Evolutionary conservation across 2,113 vertebrate genomes (phyloP).

Genomic region (Carettochelys insculpta): DNA sequence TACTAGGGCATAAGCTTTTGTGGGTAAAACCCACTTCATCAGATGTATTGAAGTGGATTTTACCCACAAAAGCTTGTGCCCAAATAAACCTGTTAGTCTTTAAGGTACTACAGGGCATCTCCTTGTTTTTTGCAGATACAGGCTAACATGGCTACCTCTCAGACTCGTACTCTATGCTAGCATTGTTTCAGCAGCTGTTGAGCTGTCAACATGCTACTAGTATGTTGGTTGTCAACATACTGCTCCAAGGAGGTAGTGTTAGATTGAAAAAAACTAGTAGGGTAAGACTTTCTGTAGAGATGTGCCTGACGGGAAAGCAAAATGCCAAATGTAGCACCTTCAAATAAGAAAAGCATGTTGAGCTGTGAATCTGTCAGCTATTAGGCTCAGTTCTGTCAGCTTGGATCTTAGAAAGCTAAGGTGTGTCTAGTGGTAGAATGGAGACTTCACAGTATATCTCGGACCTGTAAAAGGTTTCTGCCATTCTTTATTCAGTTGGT

Average conservation of each 20-base stretch:
- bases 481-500: neutral
- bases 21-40: too few species aligned
- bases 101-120: too few species aligned
- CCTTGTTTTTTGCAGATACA: too few species aligned
- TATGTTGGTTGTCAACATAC: too few species aligned
- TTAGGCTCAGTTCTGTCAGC: neutral
- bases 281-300: neutral
- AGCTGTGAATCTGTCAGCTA: neutral
- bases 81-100: too few species aligned
- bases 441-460: neutral
- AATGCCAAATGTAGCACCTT: neutral
- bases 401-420: neutral
- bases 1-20: too few species aligned
- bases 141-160: too few species aligned
- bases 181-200: neutral
- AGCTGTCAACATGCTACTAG: too few species aligned
- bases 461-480: neutral
- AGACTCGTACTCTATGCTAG: neutral
- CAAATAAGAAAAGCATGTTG: neutral
- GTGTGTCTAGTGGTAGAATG: neutral
- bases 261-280: neutral
- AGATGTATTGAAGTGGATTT: too few species aligned
- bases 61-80: too few species aligned
- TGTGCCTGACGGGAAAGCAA: neutral
- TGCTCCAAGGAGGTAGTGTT: neutral